phyloP scores from a whole-genome alignment of 2,797 vertebrate genomes.

The Gymnoscopelus braueri region DNA sequence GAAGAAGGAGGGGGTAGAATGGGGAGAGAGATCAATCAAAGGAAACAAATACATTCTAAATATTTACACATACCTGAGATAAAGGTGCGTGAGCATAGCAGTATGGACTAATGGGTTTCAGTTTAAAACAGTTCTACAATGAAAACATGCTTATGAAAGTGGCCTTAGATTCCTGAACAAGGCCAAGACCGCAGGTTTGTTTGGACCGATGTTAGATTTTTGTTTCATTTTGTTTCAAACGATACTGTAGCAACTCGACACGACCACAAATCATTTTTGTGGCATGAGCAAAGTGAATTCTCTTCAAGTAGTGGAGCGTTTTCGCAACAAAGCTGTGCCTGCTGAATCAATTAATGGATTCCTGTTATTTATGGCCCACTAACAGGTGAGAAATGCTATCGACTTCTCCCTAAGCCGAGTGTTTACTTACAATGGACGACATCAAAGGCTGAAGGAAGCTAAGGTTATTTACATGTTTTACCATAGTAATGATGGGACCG shows the following conservation, averaged over 20 bases:
- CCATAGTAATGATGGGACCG: slow-evolving; percentile 51
- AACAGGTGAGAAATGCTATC: slow-evolving; percentile 51
- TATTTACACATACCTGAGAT: too few relatives aligned
- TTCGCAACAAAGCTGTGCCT: slow-evolving; percentile 44
- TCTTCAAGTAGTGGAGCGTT: slow-evolving; percentile 22
- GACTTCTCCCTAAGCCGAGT: slow-evolving; percentile 39
- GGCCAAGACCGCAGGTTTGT: too few relatives aligned
- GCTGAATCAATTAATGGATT: slow-evolving; percentile 57
- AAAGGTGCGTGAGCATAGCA: too few relatives aligned
- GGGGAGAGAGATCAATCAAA: too few relatives aligned
- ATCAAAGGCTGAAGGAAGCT: slow-evolving; percentile 43
- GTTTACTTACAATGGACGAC: slow-evolving; percentile 48
- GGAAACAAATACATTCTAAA: too few relatives aligned
- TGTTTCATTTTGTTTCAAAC: slow-evolving; percentile 32
- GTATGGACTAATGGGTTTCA: too few relatives aligned
- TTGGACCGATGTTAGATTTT: slow-evolving; percentile 1
- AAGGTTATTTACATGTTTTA: slow-evolving; percentile 64
- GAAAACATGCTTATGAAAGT: too few relatives aligned
- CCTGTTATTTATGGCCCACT: slow-evolving; percentile 47
- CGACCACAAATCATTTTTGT: slow-evolving; percentile 20
- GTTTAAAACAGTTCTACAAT: too few relatives aligned
- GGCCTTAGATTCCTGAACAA: too few relatives aligned
- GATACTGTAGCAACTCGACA: slow-evolving; percentile 17
- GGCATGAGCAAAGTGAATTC: slow-evolving; percentile 19
- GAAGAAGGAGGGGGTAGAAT: too few relatives aligned